A percentile compares a stretch with the other conserved stretches of the same genome.
Conservation (phyloP, 2,888 invertebrate genomes). For the Dryobota labecula region DNA sequence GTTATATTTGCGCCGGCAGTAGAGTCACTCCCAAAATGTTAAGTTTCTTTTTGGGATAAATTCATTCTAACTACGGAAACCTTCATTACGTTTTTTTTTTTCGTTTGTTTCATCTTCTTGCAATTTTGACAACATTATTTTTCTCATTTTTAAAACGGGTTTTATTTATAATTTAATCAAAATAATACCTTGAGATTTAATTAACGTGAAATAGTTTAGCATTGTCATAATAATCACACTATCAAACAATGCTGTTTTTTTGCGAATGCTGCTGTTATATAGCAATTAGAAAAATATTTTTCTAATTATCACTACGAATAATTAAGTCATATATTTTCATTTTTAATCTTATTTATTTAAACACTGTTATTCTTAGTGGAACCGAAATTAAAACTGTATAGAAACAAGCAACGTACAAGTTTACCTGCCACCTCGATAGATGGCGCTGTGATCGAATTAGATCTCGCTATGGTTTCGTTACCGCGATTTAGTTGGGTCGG, state of each 20-base stretch:
- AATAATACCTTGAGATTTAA: constrained; percentile 1
- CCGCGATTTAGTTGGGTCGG: constrained; percentile 8
- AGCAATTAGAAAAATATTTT: background rate
- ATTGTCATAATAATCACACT: constrained; percentile 14
- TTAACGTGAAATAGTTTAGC: background rate
- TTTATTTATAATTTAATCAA: background rate
- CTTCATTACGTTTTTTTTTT: too few species aligned
- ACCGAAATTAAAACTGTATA: background rate
- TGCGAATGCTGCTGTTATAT: background rate
- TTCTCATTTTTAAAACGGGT: background rate
- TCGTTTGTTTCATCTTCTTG: background rate
- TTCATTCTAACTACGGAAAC: too few species aligned
- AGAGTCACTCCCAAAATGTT: too few species aligned
- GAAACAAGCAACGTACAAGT: background rate
- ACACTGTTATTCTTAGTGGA: background rate
- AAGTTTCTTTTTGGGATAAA: too few species aligned
- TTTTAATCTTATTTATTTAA: background rate
- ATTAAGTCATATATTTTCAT: background rate
- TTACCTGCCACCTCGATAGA: constrained; percentile 7
- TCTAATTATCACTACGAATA: background rate
- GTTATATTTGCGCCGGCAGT: too few species aligned
- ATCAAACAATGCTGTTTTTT: constrained; percentile 9
- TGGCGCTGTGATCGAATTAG: constrained; percentile 41
- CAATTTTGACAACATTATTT: background rate
- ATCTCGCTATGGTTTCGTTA: constrained; percentile 54